Percentiles rank a stretch among this genome's conserved stretches.
phyloP scores from a whole-genome alignment of 2,888 invertebrate genomes.

The Drosophila nr. fundita region DNA sequence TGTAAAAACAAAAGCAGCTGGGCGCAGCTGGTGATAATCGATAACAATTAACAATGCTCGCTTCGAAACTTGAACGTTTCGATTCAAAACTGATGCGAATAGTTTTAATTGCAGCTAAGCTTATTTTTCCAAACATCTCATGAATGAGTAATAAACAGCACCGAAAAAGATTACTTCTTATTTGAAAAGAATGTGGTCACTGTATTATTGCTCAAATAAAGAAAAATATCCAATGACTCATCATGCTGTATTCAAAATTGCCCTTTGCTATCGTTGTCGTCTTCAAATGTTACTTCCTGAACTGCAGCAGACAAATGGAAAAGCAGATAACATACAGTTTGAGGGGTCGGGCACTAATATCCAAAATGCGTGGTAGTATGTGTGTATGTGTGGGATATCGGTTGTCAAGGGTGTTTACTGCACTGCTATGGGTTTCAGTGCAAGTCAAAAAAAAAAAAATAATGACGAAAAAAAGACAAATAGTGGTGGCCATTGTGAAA shows the following conservation, averaged over 20 bases:
- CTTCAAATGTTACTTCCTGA: constrained; percentile 11
- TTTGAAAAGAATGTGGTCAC: background rate
- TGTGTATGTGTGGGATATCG: constrained; percentile 52
- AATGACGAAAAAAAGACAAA: constrained; percentile 8
- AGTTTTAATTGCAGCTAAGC: background rate
- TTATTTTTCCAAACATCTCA: background rate
- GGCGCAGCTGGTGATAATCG: constrained; percentile 6
- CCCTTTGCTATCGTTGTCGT: constrained; percentile 1
- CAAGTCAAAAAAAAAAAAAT: constrained; percentile 19
- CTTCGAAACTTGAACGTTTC: constrained; percentile 6
- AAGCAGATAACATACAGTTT: constrained; percentile 21
- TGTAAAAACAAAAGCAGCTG: constrained; percentile 5
- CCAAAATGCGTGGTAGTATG: constrained; percentile 10
- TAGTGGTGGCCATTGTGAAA: constrained; percentile 40
- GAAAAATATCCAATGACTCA: constrained; percentile 3
- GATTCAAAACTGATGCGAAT: background rate
- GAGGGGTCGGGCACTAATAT: constrained; percentile 34
- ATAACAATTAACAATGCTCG: constrained; percentile 7
- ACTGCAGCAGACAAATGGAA: constrained; percentile 3
- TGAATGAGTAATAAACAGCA: background rate
- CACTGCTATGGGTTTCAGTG: constrained; percentile 53
- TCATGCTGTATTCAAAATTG: background rate
- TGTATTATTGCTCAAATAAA: background rate
- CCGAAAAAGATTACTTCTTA: background rate
- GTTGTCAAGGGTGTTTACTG: constrained; percentile 75